A percentile compares a stretch with the other conserved stretches of the same genome.
Conservation (phyloP, 2,113 vertebrate genomes). For the Noctilio leporinus region DNA sequence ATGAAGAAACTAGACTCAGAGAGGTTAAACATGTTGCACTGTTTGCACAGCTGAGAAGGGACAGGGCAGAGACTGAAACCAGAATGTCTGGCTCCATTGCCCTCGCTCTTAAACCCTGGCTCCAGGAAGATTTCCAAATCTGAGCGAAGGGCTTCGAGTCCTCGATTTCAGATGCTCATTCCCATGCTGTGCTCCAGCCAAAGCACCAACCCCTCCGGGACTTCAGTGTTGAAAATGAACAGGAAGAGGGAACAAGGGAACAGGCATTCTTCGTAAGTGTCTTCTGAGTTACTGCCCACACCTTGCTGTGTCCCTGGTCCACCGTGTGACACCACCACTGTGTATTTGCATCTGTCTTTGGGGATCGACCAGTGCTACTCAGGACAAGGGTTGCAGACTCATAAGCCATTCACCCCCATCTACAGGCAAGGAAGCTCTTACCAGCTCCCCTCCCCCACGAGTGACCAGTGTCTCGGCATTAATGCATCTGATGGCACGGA, state of each 20-base stretch:
- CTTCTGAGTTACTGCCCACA: not conserved
- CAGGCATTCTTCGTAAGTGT: not conserved
- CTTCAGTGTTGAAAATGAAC: not conserved
- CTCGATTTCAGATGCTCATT: not conserved
- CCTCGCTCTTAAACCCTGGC: not conserved
- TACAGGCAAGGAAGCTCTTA: not conserved
- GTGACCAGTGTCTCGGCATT: slow-evolving; percentile 37
- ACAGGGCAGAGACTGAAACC: not conserved
- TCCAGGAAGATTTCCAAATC: not conserved
- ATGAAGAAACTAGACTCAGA: not conserved
- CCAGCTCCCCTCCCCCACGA: not conserved
- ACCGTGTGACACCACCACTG: not conserved
- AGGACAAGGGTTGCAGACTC: not conserved
- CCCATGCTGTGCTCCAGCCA: not conserved
- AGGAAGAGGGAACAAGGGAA: not conserved
- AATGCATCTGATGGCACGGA: slow-evolving; percentile 63
- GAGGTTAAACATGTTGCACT: not conserved
- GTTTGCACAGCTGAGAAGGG: not conserved
- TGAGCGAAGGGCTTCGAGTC: not conserved
- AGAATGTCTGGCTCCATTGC: not conserved
- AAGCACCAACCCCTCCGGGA: not conserved
- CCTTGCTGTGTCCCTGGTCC: not conserved
- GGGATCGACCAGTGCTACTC: not conserved
- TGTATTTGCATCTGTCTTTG: not conserved
- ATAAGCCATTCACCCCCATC: not conserved